Conservation (phyloP, 1,140 invertebrate species). For the Mycetomoellerius zeteki region DNA sequence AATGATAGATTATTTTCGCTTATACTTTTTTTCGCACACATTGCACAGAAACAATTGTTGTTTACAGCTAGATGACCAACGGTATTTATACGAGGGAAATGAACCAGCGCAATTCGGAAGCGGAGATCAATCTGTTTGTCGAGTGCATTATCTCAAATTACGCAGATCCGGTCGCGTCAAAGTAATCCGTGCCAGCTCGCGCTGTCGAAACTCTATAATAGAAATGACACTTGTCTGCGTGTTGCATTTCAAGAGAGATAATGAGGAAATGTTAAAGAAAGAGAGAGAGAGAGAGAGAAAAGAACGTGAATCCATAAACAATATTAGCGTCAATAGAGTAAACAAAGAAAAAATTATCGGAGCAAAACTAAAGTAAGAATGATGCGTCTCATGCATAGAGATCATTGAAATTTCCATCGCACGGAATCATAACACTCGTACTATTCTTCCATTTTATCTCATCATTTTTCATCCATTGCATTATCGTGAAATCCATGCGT, state of each 20-base stretch:
- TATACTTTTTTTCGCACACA: neutral
- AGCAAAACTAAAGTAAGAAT: constrained; percentile 55
- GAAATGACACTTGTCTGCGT: constrained; percentile 16
- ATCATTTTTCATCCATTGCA: neutral
- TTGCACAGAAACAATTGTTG: constrained; percentile 20
- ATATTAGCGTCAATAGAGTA: constrained; percentile 6
- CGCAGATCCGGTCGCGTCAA: constrained; percentile 54
- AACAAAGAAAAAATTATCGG: neutral
- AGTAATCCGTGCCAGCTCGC: constrained; percentile 46
- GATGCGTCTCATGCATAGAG: constrained; percentile 44
- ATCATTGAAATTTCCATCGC: constrained; percentile 15
- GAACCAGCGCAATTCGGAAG: constrained; percentile 33
- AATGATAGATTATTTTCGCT: constrained; percentile 7
- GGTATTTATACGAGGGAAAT: constrained; percentile 25
- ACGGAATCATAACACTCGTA: neutral
- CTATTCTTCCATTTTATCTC: neutral
- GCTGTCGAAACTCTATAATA: constrained; percentile 9
- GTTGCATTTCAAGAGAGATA: neutral
- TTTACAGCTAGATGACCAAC: neutral
- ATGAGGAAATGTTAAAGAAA: neutral
- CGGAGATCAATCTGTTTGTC: constrained; percentile 55
- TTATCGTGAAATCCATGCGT: constrained; percentile 23
- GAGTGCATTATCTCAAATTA: constrained; percentile 63
- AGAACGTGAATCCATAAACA: neutral
- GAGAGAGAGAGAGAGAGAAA: neutral